These are phyloP conservation scores for Spodoptera littoralis DNA, from an alignment of 2,888 invertebrate genomes.

Conservation along the genomic window DNA sequence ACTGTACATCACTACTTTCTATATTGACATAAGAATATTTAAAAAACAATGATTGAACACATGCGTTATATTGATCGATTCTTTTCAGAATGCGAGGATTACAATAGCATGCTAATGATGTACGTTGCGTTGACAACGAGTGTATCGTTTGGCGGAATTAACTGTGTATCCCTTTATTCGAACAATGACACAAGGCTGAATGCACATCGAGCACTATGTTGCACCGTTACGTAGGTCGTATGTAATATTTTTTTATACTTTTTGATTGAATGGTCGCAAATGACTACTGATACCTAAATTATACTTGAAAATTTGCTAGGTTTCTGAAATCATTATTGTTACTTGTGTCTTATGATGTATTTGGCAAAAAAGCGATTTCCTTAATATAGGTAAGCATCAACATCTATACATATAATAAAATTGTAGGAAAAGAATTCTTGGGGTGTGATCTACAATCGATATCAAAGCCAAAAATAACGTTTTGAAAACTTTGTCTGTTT, in stretches of 20 bases:
- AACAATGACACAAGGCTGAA: constrained; percentile 31
- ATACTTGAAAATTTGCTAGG: no score
- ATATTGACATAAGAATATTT: no score
- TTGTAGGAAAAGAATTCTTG: no score
- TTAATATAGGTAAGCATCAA: no score
- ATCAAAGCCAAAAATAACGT: no score
- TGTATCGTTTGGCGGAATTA: constrained; percentile 15
- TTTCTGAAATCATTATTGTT: no score
- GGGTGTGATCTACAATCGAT: no score
- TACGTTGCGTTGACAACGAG: constrained; percentile 8
- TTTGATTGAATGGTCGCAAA: neutral
- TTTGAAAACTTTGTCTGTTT: no score
- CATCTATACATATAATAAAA: no score
- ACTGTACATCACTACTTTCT: neutral
- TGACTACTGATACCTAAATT: neutral
- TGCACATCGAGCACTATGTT: constrained; percentile 1
- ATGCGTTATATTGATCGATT: neutral
- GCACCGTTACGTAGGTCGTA: neutral
- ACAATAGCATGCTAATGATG: constrained; percentile 4
- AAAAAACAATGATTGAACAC: neutral
- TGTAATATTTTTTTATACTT: neutral
- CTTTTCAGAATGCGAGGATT: neutral
- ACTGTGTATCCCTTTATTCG: constrained; percentile 18
- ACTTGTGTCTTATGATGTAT: no score
- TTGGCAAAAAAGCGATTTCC: no score